Percentiles rank a stretch among this genome's conserved stretches.
phyloP scores from a whole-genome alignment of 1,140 invertebrate species.

The Delia radicum region DNA sequence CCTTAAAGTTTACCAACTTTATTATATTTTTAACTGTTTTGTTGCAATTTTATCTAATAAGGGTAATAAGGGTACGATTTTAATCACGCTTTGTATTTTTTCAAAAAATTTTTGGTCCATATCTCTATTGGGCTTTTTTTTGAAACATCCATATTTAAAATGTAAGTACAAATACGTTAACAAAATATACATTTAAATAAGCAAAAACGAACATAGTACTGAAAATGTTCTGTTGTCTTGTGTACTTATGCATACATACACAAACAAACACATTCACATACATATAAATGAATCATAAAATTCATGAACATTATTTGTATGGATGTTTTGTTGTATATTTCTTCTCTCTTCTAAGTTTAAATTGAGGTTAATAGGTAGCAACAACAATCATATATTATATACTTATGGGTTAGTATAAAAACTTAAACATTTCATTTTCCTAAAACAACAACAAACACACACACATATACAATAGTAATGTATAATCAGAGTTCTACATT shows the following conservation, averaged over 20 bases:
- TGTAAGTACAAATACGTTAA: not conserved
- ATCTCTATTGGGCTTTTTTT: not conserved
- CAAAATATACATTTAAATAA: not conserved
- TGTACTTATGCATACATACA: not conserved
- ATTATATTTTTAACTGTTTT: not conserved
- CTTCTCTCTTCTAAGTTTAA: not conserved
- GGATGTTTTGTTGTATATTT: not conserved
- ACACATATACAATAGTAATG: not conserved
- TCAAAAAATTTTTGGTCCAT: not conserved
- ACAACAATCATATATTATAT: not conserved
- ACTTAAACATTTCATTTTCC: not conserved
- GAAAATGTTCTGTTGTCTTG: not conserved
- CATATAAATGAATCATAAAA: constrained; percentile 16
- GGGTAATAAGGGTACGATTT: not conserved
- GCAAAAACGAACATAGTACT: not conserved
- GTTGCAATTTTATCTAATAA: too few species aligned
- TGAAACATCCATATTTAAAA: too few species aligned
- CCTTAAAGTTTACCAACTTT: not conserved
- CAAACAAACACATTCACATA: too few species aligned
- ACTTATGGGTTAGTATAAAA: not conserved
- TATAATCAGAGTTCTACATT: constrained; percentile 14
- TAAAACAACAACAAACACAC: not conserved
- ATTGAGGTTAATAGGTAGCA: constrained; percentile 22
- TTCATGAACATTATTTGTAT: constrained; percentile 10
- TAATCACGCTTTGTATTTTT: not conserved